These are phyloP conservation scores for Macrotus californicus DNA, from an alignment of 2,113 vertebrate species.

Conservation along the genomic window DNA sequence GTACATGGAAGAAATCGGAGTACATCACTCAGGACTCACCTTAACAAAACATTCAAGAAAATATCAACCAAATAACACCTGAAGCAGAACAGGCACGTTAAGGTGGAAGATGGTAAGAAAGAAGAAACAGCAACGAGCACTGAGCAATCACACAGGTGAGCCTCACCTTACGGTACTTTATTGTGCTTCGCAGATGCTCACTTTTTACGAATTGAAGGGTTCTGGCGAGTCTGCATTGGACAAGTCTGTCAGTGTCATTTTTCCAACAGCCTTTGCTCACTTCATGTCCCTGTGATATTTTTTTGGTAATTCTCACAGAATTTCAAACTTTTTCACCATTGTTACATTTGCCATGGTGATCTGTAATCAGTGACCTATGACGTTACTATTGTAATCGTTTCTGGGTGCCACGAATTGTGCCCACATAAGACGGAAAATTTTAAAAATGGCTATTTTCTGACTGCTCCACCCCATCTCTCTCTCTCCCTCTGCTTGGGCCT, in stretches of 20 bases:
- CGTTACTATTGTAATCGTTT: background rate
- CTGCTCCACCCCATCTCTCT: background rate
- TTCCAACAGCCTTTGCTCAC: too few species aligned
- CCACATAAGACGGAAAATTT: background rate
- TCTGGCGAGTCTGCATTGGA: background rate
- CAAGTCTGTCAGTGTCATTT: too few species aligned
- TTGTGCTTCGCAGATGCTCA: background rate
- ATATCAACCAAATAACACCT: background rate
- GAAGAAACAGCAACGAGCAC: background rate
- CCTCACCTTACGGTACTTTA: background rate
- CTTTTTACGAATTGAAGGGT: background rate
- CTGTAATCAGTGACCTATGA: background rate
- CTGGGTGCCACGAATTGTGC: background rate
- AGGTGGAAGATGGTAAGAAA: background rate
- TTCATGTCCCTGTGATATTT: too few species aligned
- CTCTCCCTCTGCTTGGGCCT: background rate
- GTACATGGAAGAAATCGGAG: background rate
- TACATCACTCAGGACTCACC: background rate
- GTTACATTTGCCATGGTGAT: background rate
- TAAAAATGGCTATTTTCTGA: background rate
- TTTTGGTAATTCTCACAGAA: too few species aligned
- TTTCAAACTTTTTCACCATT: too few species aligned
- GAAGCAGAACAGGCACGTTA: background rate
- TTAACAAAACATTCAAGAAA: slow-evolving; percentile 9
- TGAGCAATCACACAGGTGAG: background rate